These are phyloP conservation scores for Sinocyclocheilus grahami DNA, from an alignment of 2,113 vertebrate genomes.

Conservation along the genomic window DNA sequence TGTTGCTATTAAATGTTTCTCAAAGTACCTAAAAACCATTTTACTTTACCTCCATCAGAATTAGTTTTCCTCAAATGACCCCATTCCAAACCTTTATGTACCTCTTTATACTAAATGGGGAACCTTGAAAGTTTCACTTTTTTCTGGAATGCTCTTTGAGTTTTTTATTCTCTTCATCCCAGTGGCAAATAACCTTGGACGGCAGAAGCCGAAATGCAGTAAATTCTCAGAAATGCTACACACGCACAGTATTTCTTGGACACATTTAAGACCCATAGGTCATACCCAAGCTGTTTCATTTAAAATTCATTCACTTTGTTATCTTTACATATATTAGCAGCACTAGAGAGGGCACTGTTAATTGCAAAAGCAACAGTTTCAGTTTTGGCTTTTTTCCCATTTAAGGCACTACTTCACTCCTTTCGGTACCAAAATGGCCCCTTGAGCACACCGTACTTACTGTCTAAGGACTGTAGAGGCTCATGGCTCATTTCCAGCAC, in stretches of 20 bases:
- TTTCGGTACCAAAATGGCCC: constrained; percentile 36
- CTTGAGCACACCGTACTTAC: constrained; percentile 40
- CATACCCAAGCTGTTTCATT: constrained; percentile 1
- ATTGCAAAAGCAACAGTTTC: constrained; percentile 46
- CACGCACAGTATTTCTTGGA: constrained; percentile 37
- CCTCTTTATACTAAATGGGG: not conserved
- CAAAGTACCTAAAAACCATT: not conserved
- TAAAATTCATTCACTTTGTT: not conserved
- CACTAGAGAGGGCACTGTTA: constrained; percentile 13
- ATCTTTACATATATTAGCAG: not conserved
- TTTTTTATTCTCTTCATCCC: constrained; percentile 6
- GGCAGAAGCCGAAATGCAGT: not conserved
- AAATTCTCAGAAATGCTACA: constrained; percentile 11
- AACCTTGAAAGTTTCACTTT: constrained; percentile 8
- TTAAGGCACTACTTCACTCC: not conserved
- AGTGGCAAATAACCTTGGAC: constrained; percentile 19
- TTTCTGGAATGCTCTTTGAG: not conserved
- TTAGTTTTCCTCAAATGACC: not conserved
- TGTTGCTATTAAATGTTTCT: constrained; percentile 7
- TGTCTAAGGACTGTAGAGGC: constrained; percentile 59
- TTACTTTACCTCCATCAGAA: not conserved
- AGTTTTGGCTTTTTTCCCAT: constrained; percentile 24
- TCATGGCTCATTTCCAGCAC: constrained; percentile 70
- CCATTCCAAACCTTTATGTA: not conserved
- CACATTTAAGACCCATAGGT: constrained; percentile 34